Percentiles rank a stretch among this genome's conserved stretches.
These are phyloP conservation scores for Megaustenia siamemsis DNA, from an alignment of 2,888 invertebrate genomes.

Conservation along the genomic window DNA sequence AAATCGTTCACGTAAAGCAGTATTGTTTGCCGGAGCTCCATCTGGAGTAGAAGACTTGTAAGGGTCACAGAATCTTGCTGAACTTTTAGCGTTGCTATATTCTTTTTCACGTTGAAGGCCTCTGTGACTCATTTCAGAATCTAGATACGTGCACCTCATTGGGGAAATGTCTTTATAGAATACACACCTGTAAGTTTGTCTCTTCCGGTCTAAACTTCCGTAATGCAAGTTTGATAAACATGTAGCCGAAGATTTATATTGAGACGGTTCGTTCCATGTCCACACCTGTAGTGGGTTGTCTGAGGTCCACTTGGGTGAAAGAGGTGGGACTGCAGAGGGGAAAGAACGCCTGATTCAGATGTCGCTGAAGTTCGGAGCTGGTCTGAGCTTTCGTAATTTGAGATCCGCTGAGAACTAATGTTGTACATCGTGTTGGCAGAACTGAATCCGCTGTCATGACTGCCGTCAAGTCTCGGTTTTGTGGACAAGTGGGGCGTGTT, in stretches of 20 bases:
- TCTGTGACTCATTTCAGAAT: neutral
- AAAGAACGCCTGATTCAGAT: slow-evolving; percentile 42
- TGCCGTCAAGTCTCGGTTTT: slow-evolving; percentile 70
- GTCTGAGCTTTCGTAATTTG: slow-evolving; percentile 75
- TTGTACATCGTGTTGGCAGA: slow-evolving; percentile 77
- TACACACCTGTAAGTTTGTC: slow-evolving; percentile 34
- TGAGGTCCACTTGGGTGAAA: neutral
- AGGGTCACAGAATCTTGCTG: slow-evolving; percentile 14
- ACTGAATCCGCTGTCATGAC: slow-evolving; percentile 66
- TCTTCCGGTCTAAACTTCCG: slow-evolving; percentile 70
- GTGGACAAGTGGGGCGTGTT: neutral
- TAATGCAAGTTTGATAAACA: slow-evolving; percentile 54
- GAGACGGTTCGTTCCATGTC: slow-evolving; percentile 26
- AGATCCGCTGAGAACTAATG: slow-evolving; percentile 79
- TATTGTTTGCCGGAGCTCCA: neutral
- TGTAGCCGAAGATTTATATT: neutral
- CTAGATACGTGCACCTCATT: neutral
- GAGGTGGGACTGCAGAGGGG: neutral
- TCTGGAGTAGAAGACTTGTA: neutral
- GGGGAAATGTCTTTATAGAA: slow-evolving; percentile 42
- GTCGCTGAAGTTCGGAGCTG: slow-evolving; percentile 68
- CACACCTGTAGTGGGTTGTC: neutral
- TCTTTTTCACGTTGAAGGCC: slow-evolving; percentile 3
- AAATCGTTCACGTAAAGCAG: neutral
- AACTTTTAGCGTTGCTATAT: neutral